Percentiles rank a stretch among this genome's conserved stretches.
Conservation (phyloP, 2,888 invertebrate genomes). For the Myopa tessellatipennis region DNA sequence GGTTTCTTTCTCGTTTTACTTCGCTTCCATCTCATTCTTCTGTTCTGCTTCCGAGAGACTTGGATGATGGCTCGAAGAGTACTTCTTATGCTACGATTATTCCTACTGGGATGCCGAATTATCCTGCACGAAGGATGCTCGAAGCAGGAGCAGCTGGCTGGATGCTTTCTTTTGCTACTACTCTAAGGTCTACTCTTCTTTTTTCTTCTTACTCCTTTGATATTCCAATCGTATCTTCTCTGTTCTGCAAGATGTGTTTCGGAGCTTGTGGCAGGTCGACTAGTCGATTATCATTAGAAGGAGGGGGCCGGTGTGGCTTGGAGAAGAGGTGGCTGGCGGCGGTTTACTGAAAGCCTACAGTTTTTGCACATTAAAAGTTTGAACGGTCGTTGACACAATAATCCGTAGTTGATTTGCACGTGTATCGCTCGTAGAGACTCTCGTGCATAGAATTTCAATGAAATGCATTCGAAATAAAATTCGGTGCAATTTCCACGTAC, state of each 20-base stretch:
- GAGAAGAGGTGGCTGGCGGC: neutral
- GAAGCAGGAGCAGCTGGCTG: neutral
- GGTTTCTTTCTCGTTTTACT: too few relatives aligned
- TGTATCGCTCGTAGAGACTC: neutral
- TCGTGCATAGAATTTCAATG: neutral
- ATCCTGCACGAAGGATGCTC: too few relatives aligned
- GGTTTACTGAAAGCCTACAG: neutral
- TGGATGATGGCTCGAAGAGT: too few relatives aligned
- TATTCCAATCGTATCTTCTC: too few relatives aligned
- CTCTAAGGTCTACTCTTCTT: neutral
- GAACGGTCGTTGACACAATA: conserved; percentile 22
- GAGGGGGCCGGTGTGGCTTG: neutral
- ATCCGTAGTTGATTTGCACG: conserved; percentile 20
- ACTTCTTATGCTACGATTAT: too few relatives aligned
- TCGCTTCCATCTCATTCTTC: too few relatives aligned
- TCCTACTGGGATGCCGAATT: too few relatives aligned
- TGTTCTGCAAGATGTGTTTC: too few relatives aligned
- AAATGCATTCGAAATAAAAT: neutral
- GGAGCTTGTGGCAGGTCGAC: too few relatives aligned
- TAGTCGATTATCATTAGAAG: too few relatives aligned
- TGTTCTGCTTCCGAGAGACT: too few relatives aligned
- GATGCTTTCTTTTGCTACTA: neutral
- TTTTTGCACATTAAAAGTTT: neutral
- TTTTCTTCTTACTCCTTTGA: neutral
- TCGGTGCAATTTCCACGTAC: neutral